A percentile compares a stretch with the other conserved stretches of the same genome.
These are phyloP conservation scores for Pipistrellus pipistrellus DNA, from an alignment of 2,797 vertebrate species.

Conservation along the genomic window DNA sequence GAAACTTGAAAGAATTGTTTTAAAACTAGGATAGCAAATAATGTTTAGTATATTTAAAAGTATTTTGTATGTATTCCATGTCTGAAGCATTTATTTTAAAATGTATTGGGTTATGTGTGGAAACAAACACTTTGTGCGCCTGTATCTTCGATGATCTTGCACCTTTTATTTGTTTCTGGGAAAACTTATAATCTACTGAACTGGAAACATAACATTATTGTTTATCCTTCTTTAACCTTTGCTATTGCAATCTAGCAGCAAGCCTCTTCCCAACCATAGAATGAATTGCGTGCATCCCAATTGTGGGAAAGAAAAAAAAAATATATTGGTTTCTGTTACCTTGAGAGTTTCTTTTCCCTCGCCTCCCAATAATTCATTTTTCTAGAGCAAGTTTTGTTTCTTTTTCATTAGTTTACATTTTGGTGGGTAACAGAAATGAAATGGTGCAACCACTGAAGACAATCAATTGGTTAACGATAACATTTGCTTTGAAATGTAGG, in stretches of 20 bases:
- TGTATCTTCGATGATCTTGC: neutral
- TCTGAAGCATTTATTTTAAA: slow-evolving; percentile 16
- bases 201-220: neutral
- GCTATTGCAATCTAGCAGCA: neutral
- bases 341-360: neutral
- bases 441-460: neutral
- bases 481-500: neutral
- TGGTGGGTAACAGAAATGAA: neutral
- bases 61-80: neutral
- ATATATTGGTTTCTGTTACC: neutral
- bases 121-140: neutral
- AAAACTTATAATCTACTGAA: neutral
- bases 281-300: neutral
- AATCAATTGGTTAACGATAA: neutral
- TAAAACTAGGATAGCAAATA: slow-evolving; percentile 3
- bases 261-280: neutral
- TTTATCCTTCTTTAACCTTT: neutral
- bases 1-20: neutral
- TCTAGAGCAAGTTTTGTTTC: neutral
- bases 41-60: neutral
- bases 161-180: neutral
- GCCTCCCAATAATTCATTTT: neutral
- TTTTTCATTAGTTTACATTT: neutral
- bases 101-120: neutral
- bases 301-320: neutral